Conservation (phyloP, 2,888 invertebrate species). For the Eristalinus aeneus region DNA sequence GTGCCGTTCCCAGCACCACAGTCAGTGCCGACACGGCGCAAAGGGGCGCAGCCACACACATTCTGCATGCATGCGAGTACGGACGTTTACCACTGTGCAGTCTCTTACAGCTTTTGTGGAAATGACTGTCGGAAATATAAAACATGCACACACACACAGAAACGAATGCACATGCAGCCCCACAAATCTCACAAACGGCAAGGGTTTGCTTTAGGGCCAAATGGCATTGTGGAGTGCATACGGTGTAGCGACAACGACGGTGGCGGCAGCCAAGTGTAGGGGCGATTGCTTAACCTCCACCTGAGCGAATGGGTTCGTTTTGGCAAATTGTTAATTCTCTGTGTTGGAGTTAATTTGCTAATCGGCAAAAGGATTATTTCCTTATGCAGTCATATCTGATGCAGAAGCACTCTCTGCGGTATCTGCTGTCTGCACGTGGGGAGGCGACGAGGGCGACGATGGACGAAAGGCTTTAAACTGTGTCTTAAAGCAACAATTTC, state of each 20-base stretch:
- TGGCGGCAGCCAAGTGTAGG: neutral
- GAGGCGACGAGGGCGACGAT: neutral
- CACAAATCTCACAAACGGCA: slow-evolving; percentile 26
- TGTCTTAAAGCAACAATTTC: slow-evolving; percentile 34
- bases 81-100: neutral
- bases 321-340: slow-evolving; percentile 52
- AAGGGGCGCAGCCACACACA: neutral
- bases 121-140: slow-evolving; percentile 15
- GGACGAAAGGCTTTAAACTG: neutral
- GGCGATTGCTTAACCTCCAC: slow-evolving; percentile 2
- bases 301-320: slow-evolving; percentile 20
- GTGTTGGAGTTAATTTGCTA: slow-evolving; percentile 57
- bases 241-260: neutral
- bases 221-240: slow-evolving; percentile 20
- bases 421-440: neutral
- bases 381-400: slow-evolving; percentile 20
- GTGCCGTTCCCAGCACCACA: too few species aligned
- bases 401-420: neutral
- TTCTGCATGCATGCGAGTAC: neutral
- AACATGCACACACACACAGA: neutral
- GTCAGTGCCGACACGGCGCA: neutral
- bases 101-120: slow-evolving; percentile 26
- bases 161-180: neutral
- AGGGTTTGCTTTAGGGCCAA: slow-evolving; percentile 10
- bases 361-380: slow-evolving; percentile 51